Percentiles rank a stretch among this genome's conserved stretches.
phyloP scores from a whole-genome alignment of 2,888 invertebrate species.

The Acanthosepion pharaonis region DNA sequence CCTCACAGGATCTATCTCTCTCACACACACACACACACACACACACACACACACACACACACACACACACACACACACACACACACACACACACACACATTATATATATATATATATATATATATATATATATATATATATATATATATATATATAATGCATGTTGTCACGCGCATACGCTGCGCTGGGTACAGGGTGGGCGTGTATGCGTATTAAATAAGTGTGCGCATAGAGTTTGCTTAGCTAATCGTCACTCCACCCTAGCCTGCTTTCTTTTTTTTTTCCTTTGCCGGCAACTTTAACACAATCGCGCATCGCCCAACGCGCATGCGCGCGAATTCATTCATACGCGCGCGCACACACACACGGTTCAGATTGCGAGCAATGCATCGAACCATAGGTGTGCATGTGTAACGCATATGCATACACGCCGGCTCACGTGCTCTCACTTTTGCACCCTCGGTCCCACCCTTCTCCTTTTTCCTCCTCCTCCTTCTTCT shows the following conservation, averaged over 20 bases:
- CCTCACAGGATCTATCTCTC: background rate
- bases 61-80: background rate
- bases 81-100: background rate
- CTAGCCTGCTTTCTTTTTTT: background rate
- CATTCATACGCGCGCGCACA: no score
- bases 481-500: no score
- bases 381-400: no score
- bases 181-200: conserved; percentile 1
- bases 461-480: background rate
- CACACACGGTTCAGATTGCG: no score
- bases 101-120: conserved; percentile 46
- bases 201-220: background rate
- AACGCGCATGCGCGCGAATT: no score
- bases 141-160: conserved; percentile 42
- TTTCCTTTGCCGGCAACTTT: background rate
- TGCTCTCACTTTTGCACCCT: background rate
- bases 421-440: conserved; percentile 1
- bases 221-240: conserved; percentile 18
- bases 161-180: background rate
- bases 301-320: no score
- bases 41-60: background rate
- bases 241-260: background rate
- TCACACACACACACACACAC: background rate
- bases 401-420: background rate
- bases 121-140: conserved; percentile 46